Conservation (phyloP, 2,888 invertebrate genomes). For the Cosmopolites sordidus region DNA sequence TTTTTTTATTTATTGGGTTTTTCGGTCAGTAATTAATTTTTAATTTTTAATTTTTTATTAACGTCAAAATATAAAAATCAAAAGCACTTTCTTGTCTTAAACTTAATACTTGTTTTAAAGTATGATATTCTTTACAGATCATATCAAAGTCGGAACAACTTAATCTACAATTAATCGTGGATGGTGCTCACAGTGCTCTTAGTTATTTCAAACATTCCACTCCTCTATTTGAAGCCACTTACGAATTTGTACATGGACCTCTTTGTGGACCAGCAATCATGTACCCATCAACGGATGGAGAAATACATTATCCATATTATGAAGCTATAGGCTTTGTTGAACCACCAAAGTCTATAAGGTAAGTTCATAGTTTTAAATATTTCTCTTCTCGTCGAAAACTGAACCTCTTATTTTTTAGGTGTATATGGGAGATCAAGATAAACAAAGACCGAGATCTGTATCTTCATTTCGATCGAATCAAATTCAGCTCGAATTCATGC, state of each 20-base stretch:
- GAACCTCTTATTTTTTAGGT: slow-evolving; percentile 40
- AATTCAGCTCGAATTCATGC: slow-evolving; percentile 79
- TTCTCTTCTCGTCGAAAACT: background rate
- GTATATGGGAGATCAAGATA: slow-evolving; percentile 59
- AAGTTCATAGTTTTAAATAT: background rate
- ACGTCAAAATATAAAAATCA: too few species aligned
- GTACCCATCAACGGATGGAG: slow-evolving; percentile 76
- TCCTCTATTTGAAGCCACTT: slow-evolving; percentile 80
- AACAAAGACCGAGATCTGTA: slow-evolving; percentile 81
- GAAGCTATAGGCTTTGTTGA: slow-evolving; percentile 69
- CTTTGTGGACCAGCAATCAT: slow-evolving; percentile 80
- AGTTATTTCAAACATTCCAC: slow-evolving; percentile 84
- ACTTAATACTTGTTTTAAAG: too few species aligned
- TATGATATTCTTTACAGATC: slow-evolving; percentile 45
- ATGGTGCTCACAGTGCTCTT: slow-evolving; percentile 75
- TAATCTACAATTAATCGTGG: slow-evolving; percentile 76
- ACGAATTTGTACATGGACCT: slow-evolving; percentile 86
- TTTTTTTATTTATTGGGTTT: too few species aligned
- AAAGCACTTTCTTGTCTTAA: too few species aligned
- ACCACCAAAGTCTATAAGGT: slow-evolving; percentile 61
- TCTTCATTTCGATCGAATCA: slow-evolving; percentile 81
- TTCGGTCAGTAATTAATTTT: too few species aligned
- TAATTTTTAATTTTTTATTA: too few species aligned
- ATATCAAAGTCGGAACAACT: slow-evolving; percentile 77
- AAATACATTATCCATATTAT: slow-evolving; percentile 81